Base-by-base conservation (phyloP, 2,797 vertebrate species). In the Melanotaenia nigrans region DNA sequence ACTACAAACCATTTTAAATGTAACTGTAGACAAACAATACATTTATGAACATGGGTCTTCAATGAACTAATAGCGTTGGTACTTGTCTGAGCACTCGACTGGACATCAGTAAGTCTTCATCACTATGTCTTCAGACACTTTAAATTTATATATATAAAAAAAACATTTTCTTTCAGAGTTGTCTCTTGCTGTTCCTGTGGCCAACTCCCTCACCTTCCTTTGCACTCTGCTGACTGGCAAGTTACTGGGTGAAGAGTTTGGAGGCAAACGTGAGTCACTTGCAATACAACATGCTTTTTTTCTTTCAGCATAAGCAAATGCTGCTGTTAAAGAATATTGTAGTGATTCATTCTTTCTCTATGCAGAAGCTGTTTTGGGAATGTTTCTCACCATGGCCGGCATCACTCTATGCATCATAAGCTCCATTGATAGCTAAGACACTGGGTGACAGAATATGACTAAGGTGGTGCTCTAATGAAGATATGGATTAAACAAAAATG, bases 121-220 rank as follows among this genome's bases (percentile, higher is more conserved):
- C 22, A 56, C 59, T 33, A 8, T 2, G 20, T 47, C 8, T 25
- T 59, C 0, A 36, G 58, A 16, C 25, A 7, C 5, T 9, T 32
- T 2, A 38, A 65, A 22, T 65, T 0, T 0, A 3, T 9, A 1
- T 4, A 54, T 4, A 54, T 1, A 0, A 0, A 45, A 45, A 16
- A n/a, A 32, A 1, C 35, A 24, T 57, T 64, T 8, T 64, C 20
- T 36, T 55, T 45, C 89, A 99, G 97, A 99, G 25, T 86, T 99
- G 77, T 97, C 97, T 0, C 79, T 99, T 60, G 97, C 96, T 2
- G 97, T 99, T 7, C 97, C 97, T 0, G 94, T 97, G 76, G 96
- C 96, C 66, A 99, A 99, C 89, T 97, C 97, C 20, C 94, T 99
- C 85, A 96, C 96, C 66, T 92, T 99, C 74, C 45, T 99, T 4